Conservation (phyloP, 1,140 invertebrate genomes). For the Pseudoatta argentina region DNA sequence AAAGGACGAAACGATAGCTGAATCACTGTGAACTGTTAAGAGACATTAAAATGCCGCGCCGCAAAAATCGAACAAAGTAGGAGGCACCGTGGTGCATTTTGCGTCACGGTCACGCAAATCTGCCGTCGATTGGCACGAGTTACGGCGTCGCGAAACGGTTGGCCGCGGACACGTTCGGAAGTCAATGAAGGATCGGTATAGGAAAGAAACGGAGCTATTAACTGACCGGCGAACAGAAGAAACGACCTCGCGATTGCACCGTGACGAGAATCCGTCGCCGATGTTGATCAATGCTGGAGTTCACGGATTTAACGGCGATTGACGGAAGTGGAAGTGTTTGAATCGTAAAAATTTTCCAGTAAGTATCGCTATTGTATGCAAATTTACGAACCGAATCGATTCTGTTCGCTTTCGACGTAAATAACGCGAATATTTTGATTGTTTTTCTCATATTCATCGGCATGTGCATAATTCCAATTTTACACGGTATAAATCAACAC, state of each 20-base stretch:
- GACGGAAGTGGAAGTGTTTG: background rate
- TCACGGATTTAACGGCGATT: conserved; percentile 11
- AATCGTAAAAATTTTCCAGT: background rate
- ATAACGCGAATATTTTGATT: background rate
- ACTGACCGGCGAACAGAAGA: conserved; percentile 36
- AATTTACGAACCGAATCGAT: background rate
- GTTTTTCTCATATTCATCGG: background rate
- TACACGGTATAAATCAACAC: conserved; percentile 35
- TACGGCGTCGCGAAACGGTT: conserved; percentile 56
- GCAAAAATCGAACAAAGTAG: conserved; percentile 51
- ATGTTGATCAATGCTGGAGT: conserved; percentile 29
- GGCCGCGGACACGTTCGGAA: conserved; percentile 60
- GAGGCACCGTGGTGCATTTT: conserved; percentile 53
- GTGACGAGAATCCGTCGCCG: conserved; percentile 37
- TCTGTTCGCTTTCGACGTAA: background rate
- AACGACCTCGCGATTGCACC: conserved; percentile 21
- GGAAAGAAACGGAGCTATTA: conserved; percentile 55
- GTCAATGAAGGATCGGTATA: conserved; percentile 50
- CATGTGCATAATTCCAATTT: conserved; percentile 45
- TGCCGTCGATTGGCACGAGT: conserved; percentile 55
- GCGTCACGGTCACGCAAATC: conserved; percentile 64
- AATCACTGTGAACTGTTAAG: conserved; percentile 45
- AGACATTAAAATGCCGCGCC: conserved; percentile 40
- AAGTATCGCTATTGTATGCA: background rate
- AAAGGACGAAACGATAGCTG: conserved; percentile 61